Evolutionary conservation across 1,140 invertebrate genomes (phyloP).

Genomic region (Lordiphosa collinella): DNA sequence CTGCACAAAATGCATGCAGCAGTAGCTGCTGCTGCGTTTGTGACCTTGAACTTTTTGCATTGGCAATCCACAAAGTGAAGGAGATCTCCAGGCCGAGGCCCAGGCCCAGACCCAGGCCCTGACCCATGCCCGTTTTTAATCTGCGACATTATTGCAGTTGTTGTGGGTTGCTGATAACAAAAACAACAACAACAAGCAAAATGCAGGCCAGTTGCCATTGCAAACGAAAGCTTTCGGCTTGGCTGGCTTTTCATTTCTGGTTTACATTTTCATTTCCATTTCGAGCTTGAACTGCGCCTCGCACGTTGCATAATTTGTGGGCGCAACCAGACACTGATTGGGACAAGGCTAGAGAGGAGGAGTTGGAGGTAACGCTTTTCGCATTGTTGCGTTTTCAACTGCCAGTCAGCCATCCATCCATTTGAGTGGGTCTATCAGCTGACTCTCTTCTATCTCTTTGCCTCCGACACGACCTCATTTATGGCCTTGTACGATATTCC

Average conservation of each 20-base stretch:
- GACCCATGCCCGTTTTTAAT: constrained; percentile 50
- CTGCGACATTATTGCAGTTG: constrained; percentile 28
- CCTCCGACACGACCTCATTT: constrained; percentile 45
- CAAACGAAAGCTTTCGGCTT: constrained; percentile 64
- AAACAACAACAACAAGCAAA: constrained; percentile 31
- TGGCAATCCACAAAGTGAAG: constrained; percentile 21
- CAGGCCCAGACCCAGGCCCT: constrained; percentile 45
- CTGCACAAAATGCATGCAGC: constrained; percentile 38
- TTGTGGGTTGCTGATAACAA: constrained; percentile 38
- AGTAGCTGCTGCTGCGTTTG: constrained; percentile 6
- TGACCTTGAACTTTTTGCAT: constrained; percentile 69
- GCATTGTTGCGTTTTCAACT: constrained; percentile 63
- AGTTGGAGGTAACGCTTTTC: constrained; percentile 51
- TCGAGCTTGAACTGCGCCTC: constrained; percentile 38
- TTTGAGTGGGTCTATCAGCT: constrained; percentile 20
- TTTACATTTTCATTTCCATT: constrained; percentile 69
- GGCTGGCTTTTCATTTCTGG: constrained; percentile 71
- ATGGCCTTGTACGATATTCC: constrained; percentile 64
- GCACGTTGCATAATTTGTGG: constrained; percentile 69
- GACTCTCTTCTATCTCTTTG: constrained; percentile 22
- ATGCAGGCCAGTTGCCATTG: constrained; percentile 26
- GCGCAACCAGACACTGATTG: constrained; percentile 59
- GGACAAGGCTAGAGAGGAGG: constrained; percentile 22
- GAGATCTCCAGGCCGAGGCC: not conserved
- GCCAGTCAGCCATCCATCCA: constrained; percentile 29